Conservation (phyloP, 2,888 invertebrate genomes). For the Platycheirus albimanus region DNA sequence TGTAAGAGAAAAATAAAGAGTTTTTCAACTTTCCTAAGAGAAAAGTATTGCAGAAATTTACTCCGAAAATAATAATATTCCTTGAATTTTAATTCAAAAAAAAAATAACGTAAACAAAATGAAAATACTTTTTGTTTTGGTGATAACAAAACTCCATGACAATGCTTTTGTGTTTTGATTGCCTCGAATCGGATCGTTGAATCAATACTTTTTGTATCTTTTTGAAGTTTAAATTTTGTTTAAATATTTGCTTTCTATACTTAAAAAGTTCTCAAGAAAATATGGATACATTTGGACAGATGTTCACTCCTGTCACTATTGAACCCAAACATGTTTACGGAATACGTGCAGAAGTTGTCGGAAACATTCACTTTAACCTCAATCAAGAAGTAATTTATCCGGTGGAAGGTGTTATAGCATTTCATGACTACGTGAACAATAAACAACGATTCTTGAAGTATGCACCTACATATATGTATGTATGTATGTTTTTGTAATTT, state of each 20-base stretch:
- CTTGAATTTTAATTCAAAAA: too few relatives aligned
- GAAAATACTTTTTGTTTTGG: constrained; percentile 24
- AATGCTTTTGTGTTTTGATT: not conserved
- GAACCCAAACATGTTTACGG: constrained; percentile 82
- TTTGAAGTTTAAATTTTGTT: not conserved
- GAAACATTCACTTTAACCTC: constrained; percentile 88
- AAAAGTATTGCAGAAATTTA: too few relatives aligned
- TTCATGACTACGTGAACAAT: constrained; percentile 89
- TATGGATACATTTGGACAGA: constrained; percentile 50
- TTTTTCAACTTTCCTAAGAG: too few relatives aligned
- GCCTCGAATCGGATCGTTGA: not conserved
- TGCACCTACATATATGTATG: not conserved
- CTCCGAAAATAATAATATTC: too few relatives aligned
- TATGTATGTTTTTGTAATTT: not conserved
- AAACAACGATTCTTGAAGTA: constrained; percentile 88
- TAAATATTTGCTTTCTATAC: not conserved
- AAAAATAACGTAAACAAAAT: too few relatives aligned
- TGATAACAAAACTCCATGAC: constrained; percentile 23
- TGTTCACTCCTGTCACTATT: constrained; percentile 77
- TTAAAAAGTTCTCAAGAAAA: too few relatives aligned
- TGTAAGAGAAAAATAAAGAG: too few relatives aligned
- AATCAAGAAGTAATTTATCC: constrained; percentile 92
- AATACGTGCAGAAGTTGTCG: constrained; percentile 83
- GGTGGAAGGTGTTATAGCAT: constrained; percentile 89
- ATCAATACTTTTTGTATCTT: too few relatives aligned